Base-by-base conservation (phyloP, 2,797 vertebrate species). In the Danio albolineatus region DNA sequence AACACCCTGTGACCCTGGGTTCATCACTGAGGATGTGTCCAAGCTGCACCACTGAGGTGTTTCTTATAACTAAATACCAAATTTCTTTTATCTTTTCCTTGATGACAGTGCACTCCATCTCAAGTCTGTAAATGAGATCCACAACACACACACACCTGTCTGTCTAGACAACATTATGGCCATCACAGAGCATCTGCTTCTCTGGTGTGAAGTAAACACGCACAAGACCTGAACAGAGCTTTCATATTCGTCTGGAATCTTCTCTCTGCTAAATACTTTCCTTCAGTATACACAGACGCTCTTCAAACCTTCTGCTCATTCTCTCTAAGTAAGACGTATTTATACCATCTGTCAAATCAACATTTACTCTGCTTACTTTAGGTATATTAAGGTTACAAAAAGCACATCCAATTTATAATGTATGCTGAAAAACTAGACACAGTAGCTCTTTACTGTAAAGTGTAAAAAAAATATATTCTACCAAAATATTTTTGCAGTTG, bases 61-160 rank as follows among this genome's bases (percentile, higher is more conserved):
- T n/a, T n/a, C n/a, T n/a, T n/a, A n/a, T 28, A 28, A 1, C 28
- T 28, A 28, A 28, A 28, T 28, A 28, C 28, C 28, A 28, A 1
- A 28, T 28, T 28, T 28, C 28, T 3, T 28, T 28, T 28, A 28
- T 28, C 28, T 3, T 28, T 28, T 28, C 28, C 28, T 28, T 28
- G 28, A 28, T 28, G 28, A 28, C 28, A 28, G 39, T 19, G 46
- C 10, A 8, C 60, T 38, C 67, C 19, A 61, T n/a, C 74, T 62
- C 60, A 14, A 77, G 19, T 38, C 43, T 5, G 36, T 44, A 39
- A 78, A 51, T 67, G 4, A 78, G 70, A 72, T 13, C 66, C 70
- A 60, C 43, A 16, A 64, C 56, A 53, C 67, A 38, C 10, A 66
- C 7, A 61, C 10, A 43, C 9, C 57, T 51, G 6, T 14, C 44